Base-by-base conservation (phyloP, 2,888 invertebrate species). In the Agriopis marginaria region DNA sequence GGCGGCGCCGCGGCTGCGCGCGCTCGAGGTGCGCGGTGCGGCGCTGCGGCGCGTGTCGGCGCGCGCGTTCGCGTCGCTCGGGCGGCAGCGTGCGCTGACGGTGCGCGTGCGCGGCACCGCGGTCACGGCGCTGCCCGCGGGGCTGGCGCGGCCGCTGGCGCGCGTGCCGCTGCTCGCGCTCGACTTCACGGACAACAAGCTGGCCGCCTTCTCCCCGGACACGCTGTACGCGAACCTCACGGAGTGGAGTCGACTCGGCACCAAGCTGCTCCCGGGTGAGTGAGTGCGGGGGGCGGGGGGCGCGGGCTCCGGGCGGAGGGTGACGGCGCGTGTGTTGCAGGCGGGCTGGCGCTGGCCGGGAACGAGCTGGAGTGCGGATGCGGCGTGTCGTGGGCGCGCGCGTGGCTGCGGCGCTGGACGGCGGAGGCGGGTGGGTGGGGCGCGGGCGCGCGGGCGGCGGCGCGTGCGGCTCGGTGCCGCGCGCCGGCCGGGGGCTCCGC, bases 321-420 rank as follows among this genome's bases (percentile, higher is more conserved):
- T 10, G 7, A 14, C 39, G n/a, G 6, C 7, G 23, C 50, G 61
- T 66, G 56, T 68, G 49, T 65, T 42, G 78, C 95, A 96, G 98
- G 98, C 62, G 98, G 98, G 8, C 92, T 98, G 71, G 95, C 96
- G 76, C 95, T 98, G 75, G 95, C 96, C 1, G 96, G 96, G 72
- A 97, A 98, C 88, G 97, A 97, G 0, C 95, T 98, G 84, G 96
- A 96, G 63, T 98, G 98, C 86, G 97, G 97, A 71, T 98, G 98
- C 85, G 96, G 97, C 54, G 95, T 97, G 73, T 96, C 97, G 56
- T 98, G 98, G 98, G 94, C 97, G 77, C 97, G 98, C 49, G 96
- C 97, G 77, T 98, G 98, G 98, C 91, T 98, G 79, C 94, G 98
- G 53, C 95, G 98, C 67, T 98, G 98, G 98, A 97, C 66, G 95